A percentile compares a stretch with the other conserved stretches of the same genome.
Conservation (phyloP, 2,113 vertebrate species). For the Meriones unguiculatus region DNA sequence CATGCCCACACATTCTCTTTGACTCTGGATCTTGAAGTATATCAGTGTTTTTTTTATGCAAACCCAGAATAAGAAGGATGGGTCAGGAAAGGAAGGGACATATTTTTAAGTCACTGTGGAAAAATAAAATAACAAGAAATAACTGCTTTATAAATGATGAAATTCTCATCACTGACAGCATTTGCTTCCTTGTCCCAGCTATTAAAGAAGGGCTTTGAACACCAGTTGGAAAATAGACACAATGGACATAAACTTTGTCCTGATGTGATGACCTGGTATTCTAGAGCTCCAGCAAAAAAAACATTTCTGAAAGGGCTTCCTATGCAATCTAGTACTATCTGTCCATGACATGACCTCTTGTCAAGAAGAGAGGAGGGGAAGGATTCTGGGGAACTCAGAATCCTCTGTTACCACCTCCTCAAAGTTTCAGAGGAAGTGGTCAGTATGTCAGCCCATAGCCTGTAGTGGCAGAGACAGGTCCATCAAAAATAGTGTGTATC, state of each 20-base stretch:
- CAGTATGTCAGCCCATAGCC: slow-evolving; percentile 73
- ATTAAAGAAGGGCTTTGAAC: background rate
- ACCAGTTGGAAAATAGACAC: background rate
- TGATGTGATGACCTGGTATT: background rate
- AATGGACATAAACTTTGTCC: background rate
- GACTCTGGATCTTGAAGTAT: background rate
- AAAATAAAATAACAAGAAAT: background rate
- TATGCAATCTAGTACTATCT: slow-evolving; percentile 13
- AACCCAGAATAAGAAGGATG: background rate
- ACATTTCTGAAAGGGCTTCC: background rate
- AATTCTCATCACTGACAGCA: background rate
- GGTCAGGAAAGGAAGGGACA: background rate
- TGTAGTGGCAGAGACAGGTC: slow-evolving; percentile 63
- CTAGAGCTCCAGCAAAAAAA: background rate
- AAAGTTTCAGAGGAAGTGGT: slow-evolving; percentile 68
- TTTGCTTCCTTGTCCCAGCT: background rate
- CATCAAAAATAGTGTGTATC: background rate
- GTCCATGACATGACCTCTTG: slow-evolving; percentile 62
- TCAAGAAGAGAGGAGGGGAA: slow-evolving; percentile 58
- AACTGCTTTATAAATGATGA: background rate
- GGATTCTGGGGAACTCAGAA: slow-evolving; percentile 62
- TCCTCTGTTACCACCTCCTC: slow-evolving; percentile 40
- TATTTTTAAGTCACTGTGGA: background rate
- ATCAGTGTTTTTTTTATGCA: background rate
- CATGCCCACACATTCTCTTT: background rate